Conservation (phyloP, 2,888 invertebrate species). For the Campaea margaritaria region DNA sequence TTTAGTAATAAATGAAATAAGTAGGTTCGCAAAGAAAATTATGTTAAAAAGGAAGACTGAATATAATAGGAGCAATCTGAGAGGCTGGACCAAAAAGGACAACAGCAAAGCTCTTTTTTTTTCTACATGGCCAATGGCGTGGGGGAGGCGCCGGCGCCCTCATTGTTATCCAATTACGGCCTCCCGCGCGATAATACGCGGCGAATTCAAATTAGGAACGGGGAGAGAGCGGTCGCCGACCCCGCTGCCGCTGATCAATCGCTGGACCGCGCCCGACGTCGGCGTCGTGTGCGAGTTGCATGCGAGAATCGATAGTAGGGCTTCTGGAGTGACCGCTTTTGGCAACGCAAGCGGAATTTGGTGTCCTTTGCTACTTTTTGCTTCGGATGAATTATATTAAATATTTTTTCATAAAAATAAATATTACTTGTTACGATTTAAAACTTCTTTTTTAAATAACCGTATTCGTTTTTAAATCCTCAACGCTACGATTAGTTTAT, state of each 20-base stretch:
- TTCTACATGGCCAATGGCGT: conserved; percentile 61
- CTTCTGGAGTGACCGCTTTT: conserved; percentile 7
- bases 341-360: neutral
- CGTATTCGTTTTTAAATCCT: too few relatives aligned
- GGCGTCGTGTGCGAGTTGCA: conserved; percentile 28
- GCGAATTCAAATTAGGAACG: conserved; percentile 83
- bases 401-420: too few relatives aligned
- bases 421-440: neutral
- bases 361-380: neutral
- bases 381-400: neutral
- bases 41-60: too few relatives aligned
- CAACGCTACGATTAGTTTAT: too few relatives aligned
- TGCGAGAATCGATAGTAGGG: conserved; percentile 30
- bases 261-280: conserved; percentile 72
- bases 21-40: too few relatives aligned
- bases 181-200: conserved; percentile 82
- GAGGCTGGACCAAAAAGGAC: conserved; percentile 23
- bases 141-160: conserved; percentile 77
- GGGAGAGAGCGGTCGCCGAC: conserved; percentile 82
- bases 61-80: neutral
- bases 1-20: too few relatives aligned
- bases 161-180: conserved; percentile 84
- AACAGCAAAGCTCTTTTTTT: conserved; percentile 43
- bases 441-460: neutral
- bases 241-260: conserved; percentile 72